Conservation (phyloP, 2,113 vertebrate genomes). For the Mirounga angustirostris region DNA sequence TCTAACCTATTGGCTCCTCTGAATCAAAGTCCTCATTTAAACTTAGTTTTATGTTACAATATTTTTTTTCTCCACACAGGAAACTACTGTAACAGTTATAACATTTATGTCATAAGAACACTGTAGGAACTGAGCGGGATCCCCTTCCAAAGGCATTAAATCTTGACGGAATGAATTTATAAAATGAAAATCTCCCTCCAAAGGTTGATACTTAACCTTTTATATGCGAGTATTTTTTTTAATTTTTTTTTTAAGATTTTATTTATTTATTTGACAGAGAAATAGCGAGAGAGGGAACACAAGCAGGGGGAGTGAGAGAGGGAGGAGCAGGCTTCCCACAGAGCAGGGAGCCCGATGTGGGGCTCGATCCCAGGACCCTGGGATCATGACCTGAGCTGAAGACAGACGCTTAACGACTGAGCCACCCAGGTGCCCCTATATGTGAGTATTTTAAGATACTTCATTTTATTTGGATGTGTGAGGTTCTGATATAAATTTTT, state of each 20-base stretch:
- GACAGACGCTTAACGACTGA: too few species aligned
- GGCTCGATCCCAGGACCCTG: too few species aligned
- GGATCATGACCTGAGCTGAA: too few species aligned
- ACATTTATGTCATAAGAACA: background rate
- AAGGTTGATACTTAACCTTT: slow-evolving; percentile 35
- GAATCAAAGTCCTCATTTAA: slow-evolving; percentile 38
- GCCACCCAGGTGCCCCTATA: background rate
- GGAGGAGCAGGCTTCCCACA: too few species aligned
- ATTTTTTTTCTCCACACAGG: slow-evolving; percentile 20
- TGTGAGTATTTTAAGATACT: background rate
- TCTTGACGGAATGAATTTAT: slow-evolving; percentile 35
- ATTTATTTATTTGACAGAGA: too few species aligned
- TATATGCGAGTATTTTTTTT: background rate
- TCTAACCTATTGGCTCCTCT: background rate
- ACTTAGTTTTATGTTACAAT: background rate
- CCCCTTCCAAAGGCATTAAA: slow-evolving; percentile 40
- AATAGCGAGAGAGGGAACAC: too few species aligned
- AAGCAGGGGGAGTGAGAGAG: too few species aligned
- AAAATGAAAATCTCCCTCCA: background rate
- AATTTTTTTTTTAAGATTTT: too few species aligned
- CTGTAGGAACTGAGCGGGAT: background rate
- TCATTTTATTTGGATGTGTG: background rate
- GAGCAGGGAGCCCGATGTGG: too few species aligned
- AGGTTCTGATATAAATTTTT: slow-evolving; percentile 39
- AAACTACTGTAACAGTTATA: background rate